Conservation (phyloP, 2,113 vertebrate species). For the Saimiri boliviensis region DNA sequence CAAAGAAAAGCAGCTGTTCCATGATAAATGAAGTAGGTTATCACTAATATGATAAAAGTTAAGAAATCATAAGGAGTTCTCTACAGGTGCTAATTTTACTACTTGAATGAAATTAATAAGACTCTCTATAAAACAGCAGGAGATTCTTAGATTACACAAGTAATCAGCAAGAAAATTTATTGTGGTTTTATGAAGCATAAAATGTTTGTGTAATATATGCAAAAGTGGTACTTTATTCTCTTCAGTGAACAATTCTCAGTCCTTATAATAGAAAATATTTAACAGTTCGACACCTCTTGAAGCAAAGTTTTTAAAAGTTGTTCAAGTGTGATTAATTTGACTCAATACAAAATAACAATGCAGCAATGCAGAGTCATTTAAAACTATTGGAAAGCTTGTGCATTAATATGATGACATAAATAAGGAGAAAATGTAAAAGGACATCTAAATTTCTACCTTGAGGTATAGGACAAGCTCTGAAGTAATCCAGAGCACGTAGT, state of each 20-base stretch:
- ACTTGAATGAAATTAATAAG: slow-evolving; percentile 90
- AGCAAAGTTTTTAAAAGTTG: slow-evolving; percentile 85
- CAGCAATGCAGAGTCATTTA: slow-evolving; percentile 16
- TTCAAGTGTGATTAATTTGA: slow-evolving; percentile 85
- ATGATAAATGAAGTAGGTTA: slow-evolving; percentile 74
- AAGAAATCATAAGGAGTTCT: slow-evolving; percentile 84
- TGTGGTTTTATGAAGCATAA: slow-evolving; percentile 86
- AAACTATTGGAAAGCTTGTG: neutral
- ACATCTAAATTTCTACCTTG: neutral
- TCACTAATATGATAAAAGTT: slow-evolving; percentile 82
- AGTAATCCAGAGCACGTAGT: neutral
- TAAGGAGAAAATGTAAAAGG: neutral
- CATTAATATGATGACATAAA: neutral
- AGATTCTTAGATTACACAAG: slow-evolving; percentile 85
- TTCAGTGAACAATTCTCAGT: slow-evolving; percentile 86
- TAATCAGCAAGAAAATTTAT: slow-evolving; percentile 91
- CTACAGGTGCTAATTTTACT: slow-evolving; percentile 90
- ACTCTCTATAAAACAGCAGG: slow-evolving; percentile 88
- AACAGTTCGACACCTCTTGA: slow-evolving; percentile 87
- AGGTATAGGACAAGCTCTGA: neutral
- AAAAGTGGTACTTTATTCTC: slow-evolving; percentile 90
- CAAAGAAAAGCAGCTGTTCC: slow-evolving; percentile 71
- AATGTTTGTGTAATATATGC: slow-evolving; percentile 90
- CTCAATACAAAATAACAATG: slow-evolving; percentile 68
- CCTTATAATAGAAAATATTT: slow-evolving; percentile 89